phyloP scores from a whole-genome alignment of 2,113 vertebrate genomes.

The Myiozetetes cayanensis region DNA sequence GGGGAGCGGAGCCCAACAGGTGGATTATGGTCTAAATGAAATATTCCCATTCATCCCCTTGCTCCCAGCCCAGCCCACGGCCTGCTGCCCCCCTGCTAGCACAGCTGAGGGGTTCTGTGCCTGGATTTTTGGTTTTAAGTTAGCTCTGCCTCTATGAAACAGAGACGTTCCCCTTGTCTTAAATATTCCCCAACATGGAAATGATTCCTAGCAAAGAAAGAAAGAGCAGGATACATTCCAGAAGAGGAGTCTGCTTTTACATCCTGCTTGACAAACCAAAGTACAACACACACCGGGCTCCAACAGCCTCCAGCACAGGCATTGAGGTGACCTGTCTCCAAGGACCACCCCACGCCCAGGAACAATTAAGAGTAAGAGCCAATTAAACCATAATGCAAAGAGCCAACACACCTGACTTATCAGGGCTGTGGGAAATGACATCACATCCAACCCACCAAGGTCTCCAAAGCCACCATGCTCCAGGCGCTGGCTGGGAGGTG shows the following conservation, averaged over 20 bases:
- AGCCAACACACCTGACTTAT: not conserved
- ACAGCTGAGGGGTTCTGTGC: not conserved
- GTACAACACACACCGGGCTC: not conserved
- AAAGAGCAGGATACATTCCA: not conserved
- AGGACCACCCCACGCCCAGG: not conserved
- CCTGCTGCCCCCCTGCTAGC: not conserved
- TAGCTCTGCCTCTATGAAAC: not conserved
- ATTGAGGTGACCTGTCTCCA: not conserved
- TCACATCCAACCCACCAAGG: not conserved
- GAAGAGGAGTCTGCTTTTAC: not conserved
- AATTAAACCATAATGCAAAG: not conserved
- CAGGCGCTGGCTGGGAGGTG: not conserved
- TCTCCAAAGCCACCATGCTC: not conserved
- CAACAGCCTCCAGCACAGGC: rapidly evolving
- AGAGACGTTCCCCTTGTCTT: not conserved
- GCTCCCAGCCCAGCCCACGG: not conserved
- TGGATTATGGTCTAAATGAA: not conserved
- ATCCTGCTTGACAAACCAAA: not conserved
- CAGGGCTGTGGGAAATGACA: not conserved
- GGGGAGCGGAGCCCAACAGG: not conserved
- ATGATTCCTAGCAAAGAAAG: not conserved
- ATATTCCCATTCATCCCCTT: not conserved
- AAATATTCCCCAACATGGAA: not conserved
- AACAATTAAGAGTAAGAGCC: not conserved
- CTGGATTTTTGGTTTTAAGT: not conserved